Evolutionary conservation across 2,888 invertebrate genomes (phyloP), one percentile per base, ranked within the genome.

Genomic region (Dasypogon diadema): DNA sequence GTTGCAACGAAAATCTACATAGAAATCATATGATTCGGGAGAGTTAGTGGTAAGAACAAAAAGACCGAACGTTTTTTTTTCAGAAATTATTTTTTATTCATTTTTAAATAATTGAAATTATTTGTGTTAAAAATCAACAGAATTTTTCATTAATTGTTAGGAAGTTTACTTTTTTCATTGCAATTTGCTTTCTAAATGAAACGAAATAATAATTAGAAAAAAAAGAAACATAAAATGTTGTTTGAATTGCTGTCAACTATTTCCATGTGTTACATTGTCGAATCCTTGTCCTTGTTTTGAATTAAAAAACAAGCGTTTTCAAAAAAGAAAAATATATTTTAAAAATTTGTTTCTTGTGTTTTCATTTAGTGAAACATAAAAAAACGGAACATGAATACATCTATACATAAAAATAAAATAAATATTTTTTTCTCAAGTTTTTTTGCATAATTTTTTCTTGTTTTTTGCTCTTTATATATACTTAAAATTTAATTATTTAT

Each of bases 381-480:
- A 77, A 79, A 79, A 80, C 79, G 80, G 79, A 80, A 79, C 78
- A 79, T 76, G 78, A 79, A 80, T 79, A 79, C 79, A 78, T 79
- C 79, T 79, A 79, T 79, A 80, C 80, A 80, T 79, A 79, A 79
- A 79, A 80, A 79, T 79, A 80, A 80, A 79, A 79, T 80, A 80
- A 80, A 80, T 80, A 80, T 79, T 76, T 77, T n/a, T 76, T 75
- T 72, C 74, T 70, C 73, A 34, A 58, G 55, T 75, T 79, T 77
- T 78, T 77, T 78, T 79, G 78, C 48, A 75, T 22, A 74, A 74
- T 24, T 18, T 30, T 72, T 70, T 75, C 34, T 55, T 72, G 60
- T 70, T 55, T n/a, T 42, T 68, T 51, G 63, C 65, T 76, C 65
- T 75, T 75, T 63, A 56, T 75, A 58, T 74, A 75, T 76, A 75